Percentiles rank a stretch among this genome's conserved stretches.
phyloP scores from a whole-genome alignment of 1,140 invertebrate species.

The Drosophila triauraria region DNA sequence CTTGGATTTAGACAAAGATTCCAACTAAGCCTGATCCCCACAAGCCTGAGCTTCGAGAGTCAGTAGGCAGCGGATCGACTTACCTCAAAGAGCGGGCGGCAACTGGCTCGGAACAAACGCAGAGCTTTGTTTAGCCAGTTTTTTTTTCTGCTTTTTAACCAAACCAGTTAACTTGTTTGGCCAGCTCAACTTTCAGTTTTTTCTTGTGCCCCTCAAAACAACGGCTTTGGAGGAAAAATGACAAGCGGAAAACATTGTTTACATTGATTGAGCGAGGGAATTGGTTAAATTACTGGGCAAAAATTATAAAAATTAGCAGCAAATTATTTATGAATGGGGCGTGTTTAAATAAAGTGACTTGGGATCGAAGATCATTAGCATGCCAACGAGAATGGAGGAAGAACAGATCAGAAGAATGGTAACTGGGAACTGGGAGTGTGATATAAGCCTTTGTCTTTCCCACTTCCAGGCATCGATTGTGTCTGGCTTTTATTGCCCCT shows the following conservation, averaged over 20 bases:
- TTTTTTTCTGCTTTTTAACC: constrained; percentile 19
- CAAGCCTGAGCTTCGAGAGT: constrained; percentile 43
- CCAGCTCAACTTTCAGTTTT: constrained; percentile 61
- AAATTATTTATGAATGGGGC: constrained; percentile 61
- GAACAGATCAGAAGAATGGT: constrained; percentile 9
- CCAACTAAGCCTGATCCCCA: constrained; percentile 30
- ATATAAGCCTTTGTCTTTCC: constrained; percentile 30
- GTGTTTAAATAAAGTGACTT: constrained; percentile 31
- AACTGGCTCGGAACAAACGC: constrained; percentile 40
- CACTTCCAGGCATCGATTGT: constrained; percentile 36
- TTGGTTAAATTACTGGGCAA: constrained; percentile 25
- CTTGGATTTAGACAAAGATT: constrained; percentile 49
- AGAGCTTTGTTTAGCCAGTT: constrained; percentile 47
- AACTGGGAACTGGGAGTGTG: constrained; percentile 29
- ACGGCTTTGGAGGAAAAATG: constrained; percentile 34
- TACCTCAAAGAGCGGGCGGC: constrained; percentile 21
- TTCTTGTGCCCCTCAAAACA: constrained; percentile 12
- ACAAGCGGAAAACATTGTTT: constrained; percentile 64
- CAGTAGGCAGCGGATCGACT: constrained; percentile 29
- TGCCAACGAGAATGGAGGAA: constrained; percentile 21
- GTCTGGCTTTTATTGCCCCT: constrained; percentile 30
- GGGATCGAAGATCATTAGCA: constrained; percentile 54
- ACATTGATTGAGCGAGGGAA: constrained; percentile 37
- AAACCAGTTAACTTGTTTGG: constrained; percentile 55
- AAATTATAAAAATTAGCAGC: constrained; percentile 61